Evolutionary conservation across 2,113 vertebrate species (phyloP), one percentile per base, ranked within the genome.

Genomic region (Pseudorasbora parva): DNA sequence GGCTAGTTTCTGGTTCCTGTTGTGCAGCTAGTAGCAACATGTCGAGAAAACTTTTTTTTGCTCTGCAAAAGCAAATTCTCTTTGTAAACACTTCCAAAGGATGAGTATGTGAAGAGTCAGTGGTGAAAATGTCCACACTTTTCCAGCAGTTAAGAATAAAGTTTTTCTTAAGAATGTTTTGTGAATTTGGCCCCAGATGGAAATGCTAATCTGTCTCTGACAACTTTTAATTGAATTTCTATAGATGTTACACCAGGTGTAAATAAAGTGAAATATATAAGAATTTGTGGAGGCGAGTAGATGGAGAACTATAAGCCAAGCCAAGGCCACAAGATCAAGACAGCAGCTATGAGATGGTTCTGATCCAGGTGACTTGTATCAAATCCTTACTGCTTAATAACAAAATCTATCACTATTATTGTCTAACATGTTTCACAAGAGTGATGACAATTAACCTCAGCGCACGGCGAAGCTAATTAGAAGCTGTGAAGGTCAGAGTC

Each of bases 401-500:
- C 21, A 5, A 59, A 59, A 25, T 59, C 11, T 47, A 5, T 47
- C 41, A 8, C 2, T 45, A 15, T 47, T 25, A 45, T 14, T 23
- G 11, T 23, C 41, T 41, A 47, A 47, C 21, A n/a, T 72, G 21
- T 47, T 45, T 71, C 11, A 45, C 10, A 78, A 59, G 76, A 45
- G n/a, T 45, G 56, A 45, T 45, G 76, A 78, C 56, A 78, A 45
- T 78, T 60, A 78, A 45, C 56, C 75, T 78, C n/a, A 19, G 7
- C 60, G 37, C 23, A 17, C 56, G 62, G 14, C 56, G 23, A 62
- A 78, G n/a, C 56, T 60, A 57, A 77, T 41, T 57, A 57, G 11
- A 75, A 17, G 21, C 57, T 78, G 56, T 10, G 41, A 78, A 78
- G 37, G 37, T 78, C 76, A 62, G 27, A 60, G 37, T 45, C 56